Conservation (phyloP, 2,797 vertebrate species). For the Myotis myotis region DNA sequence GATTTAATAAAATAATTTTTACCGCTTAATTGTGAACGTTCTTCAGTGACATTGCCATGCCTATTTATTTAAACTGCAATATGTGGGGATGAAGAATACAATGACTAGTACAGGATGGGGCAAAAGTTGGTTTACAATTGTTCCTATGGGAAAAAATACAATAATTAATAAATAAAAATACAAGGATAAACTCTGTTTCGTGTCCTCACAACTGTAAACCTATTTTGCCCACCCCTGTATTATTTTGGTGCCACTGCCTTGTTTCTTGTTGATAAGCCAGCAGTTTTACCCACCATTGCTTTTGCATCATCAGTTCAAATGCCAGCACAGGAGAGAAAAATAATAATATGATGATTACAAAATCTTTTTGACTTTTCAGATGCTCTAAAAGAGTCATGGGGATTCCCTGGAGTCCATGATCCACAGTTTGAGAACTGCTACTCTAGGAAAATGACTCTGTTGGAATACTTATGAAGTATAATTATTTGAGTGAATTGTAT, state of each 20-base stretch:
- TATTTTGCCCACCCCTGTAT: not conserved
- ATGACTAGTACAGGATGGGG: not conserved
- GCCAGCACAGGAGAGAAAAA: not conserved
- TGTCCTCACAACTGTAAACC: not conserved
- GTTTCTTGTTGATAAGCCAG: not conserved
- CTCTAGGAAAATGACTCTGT: not conserved
- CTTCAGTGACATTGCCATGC: not conserved
- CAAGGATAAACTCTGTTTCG: not conserved
- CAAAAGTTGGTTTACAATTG: not conserved
- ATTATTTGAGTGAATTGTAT: not conserved
- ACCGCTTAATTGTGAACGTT: not conserved
- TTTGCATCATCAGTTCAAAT: not conserved
- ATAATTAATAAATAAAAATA: not conserved
- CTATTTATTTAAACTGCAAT: not conserved
- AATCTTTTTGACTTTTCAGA: slow-evolving; percentile 8
- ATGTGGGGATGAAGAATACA: not conserved
- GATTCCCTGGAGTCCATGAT: not conserved
- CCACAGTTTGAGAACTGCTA: not conserved
- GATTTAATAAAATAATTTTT: slow-evolving; percentile 1
- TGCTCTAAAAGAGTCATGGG: not conserved
- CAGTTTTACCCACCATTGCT: not conserved
- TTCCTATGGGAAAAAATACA: not conserved
- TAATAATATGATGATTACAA: not conserved
- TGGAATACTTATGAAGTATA: not conserved
- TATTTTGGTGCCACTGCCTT: not conserved